A percentile compares a stretch with the other conserved stretches of the same genome.
These are phyloP conservation scores for Dusona sp. DNA, from an alignment of 2,888 invertebrate genomes.

Conservation along the genomic window DNA sequence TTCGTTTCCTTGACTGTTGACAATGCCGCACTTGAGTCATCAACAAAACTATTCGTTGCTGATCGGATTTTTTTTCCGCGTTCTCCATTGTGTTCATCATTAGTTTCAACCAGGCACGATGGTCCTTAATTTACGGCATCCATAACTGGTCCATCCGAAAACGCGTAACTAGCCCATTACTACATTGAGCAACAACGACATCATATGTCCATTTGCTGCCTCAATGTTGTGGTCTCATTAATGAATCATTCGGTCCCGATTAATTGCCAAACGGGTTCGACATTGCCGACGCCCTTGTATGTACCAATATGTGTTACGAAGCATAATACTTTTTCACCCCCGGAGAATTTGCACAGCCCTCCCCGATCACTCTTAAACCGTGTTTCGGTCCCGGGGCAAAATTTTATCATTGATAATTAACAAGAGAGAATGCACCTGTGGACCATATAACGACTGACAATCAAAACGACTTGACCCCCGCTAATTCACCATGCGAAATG, in stretches of 20 bases:
- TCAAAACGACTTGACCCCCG: conserved; percentile 2
- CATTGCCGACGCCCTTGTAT: background rate
- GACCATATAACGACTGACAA: background rate
- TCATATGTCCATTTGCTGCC: conserved; percentile 63
- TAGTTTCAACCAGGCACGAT: background rate
- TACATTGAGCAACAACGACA: conserved; percentile 23
- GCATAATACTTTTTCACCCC: conserved; percentile 55
- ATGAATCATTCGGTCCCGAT: conserved; percentile 64
- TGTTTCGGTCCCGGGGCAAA: conserved; percentile 32
- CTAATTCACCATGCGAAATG: background rate
- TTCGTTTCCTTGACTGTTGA: background rate
- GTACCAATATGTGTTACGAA: conserved; percentile 8
- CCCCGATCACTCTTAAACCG: conserved; percentile 18
- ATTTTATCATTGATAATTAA: conserved; percentile 57
- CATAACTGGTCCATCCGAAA: background rate
- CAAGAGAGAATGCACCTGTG: conserved; percentile 19
- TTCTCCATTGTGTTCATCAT: background rate
- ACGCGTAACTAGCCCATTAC: background rate
- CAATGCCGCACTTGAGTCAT: background rate
- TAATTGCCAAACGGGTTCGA: conserved; percentile 57
- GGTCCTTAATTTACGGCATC: background rate
- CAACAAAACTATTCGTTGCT: background rate
- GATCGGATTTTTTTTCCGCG: background rate
- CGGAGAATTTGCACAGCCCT: background rate
- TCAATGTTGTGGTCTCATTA: conserved; percentile 65